Evolutionary conservation across 2,888 invertebrate genomes (phyloP).

Genomic region (Agrypnus murinus): DNA sequence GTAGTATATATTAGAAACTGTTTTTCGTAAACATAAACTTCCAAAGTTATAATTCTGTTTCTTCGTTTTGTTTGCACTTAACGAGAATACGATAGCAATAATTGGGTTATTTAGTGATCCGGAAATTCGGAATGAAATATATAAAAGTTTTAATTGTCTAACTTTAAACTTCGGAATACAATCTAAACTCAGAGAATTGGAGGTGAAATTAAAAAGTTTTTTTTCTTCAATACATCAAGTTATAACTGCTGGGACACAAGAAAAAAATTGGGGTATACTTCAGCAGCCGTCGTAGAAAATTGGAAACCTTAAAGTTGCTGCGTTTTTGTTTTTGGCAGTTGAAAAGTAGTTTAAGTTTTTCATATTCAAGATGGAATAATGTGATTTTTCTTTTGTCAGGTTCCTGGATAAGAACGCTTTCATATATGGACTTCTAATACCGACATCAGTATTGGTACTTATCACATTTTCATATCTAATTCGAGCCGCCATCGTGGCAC

Average conservation of each 20-base stretch:
- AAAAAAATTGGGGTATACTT: constrained; percentile 3
- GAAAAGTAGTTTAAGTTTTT: not conserved
- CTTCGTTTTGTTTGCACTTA: constrained; percentile 9
- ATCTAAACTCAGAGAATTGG: constrained; percentile 1
- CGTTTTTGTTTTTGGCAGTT: constrained; percentile 19
- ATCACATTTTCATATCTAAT: constrained; percentile 70
- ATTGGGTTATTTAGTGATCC: constrained; percentile 25
- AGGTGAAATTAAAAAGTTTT: constrained; percentile 8
- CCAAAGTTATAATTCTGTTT: not conserved
- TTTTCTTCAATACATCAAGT: constrained; percentile 1
- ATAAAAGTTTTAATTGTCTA: constrained; percentile 32
- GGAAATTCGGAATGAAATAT: constrained; percentile 25
- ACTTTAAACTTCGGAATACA: constrained; percentile 9
- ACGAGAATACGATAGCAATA: constrained; percentile 15
- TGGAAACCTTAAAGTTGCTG: constrained; percentile 13
- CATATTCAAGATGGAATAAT: not conserved
- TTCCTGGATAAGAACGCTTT: constrained; percentile 73
- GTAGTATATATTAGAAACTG: not conserved
- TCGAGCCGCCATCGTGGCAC: constrained; percentile 75
- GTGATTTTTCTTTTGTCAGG: constrained; percentile 67
- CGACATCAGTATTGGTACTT: constrained; percentile 59
- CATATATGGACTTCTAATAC: constrained; percentile 73
- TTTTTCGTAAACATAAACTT: constrained; percentile 3
- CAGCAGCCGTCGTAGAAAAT: not conserved
- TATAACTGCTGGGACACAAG: not conserved